These are phyloP conservation scores for Vesta saturnalis DNA, from an alignment of 2,888 invertebrate genomes.

Conservation along the genomic window DNA sequence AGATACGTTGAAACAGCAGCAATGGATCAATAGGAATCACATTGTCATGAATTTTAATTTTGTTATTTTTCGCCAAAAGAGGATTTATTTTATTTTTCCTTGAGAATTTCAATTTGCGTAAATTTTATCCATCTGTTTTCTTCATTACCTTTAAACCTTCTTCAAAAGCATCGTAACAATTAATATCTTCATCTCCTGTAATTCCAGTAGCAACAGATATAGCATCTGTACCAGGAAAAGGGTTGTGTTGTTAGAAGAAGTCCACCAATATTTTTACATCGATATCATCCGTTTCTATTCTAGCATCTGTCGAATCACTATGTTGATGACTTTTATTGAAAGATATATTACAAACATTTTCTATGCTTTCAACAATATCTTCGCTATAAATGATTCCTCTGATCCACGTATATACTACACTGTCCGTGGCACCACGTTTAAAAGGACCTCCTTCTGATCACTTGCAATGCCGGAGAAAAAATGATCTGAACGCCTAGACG, in stretches of 20 bases:
- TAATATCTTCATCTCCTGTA: slow-evolving; percentile 30
- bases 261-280: slow-evolving; percentile 18
- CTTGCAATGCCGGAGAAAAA: slow-evolving; percentile 1
- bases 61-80: slow-evolving; percentile 16
- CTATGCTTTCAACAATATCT: slow-evolving; percentile 7
- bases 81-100: slow-evolving; percentile 27
- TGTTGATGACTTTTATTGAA: slow-evolving; percentile 7
- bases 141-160: slow-evolving; percentile 28
- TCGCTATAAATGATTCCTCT: neutral
- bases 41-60: slow-evolving; percentile 32
- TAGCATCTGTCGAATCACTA: neutral
- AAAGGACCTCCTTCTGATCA: slow-evolving; percentile 14
- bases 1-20: slow-evolving; percentile 17
- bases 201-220: slow-evolving; percentile 40
- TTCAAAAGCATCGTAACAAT: slow-evolving; percentile 36
- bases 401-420: too few species aligned
- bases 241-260: slow-evolving; percentile 32
- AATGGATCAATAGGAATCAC: too few species aligned
- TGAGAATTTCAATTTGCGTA: slow-evolving; percentile 23
- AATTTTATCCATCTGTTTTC: slow-evolving; percentile 20
- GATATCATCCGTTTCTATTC: slow-evolving; percentile 8
- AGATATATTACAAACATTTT: too few species aligned
- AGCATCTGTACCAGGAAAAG: slow-evolving; percentile 34
- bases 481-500: neutral
- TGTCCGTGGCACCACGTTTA: slow-evolving; percentile 2